Evolutionary conservation across 2,797 vertebrate genomes (phyloP), one percentile per base, ranked within the genome.

Genomic region (Bradypodion ventrale): DNA sequence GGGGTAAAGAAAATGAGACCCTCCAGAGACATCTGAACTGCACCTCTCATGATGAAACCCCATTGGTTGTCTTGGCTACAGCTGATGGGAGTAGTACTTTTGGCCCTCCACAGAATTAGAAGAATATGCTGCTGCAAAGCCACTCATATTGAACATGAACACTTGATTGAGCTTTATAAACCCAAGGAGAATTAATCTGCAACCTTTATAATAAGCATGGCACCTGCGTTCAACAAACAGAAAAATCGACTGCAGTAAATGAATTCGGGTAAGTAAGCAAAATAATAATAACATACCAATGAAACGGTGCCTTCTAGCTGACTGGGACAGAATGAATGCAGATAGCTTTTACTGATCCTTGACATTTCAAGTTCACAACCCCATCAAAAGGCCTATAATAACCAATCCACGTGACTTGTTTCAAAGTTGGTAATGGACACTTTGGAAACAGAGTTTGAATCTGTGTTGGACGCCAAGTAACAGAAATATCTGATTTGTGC

Each of bases 221-320:
- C 35, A 73, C 59, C 42, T 65, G 59, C 73, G 69, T 56, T 75
- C 77, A 66, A 74, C 69, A 85, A 80, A 52, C 5, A 85, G 46
- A 75, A 56, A 74, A 79, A 74, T 65, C 29, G 40, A 66, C 70
- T 75, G 60, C 7, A 59, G 35, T 75, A 84, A 84, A 85, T 85
- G 69, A 66, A 56, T 44, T 27, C 59, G 66, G 27, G 62, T 75
- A 75, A 42, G 46, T 68, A 85, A 75, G 46, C 37, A 68, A 74
- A 85, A 56, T 82, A 40, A 74, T 73, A 73, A 59, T 75, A 52
- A 65, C 70, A 72, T n/a, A 46, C 59, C 15, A 75, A 42, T 84
- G 37, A 80, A 8, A 80, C 7, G 21, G 27, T 56, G 27, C 77
- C 72, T 85, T 19, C 59, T 80, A 68, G 68, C 68, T 74, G 44